Conservation (phyloP, 2,113 vertebrate species). For the Pholis gunnellus region DNA sequence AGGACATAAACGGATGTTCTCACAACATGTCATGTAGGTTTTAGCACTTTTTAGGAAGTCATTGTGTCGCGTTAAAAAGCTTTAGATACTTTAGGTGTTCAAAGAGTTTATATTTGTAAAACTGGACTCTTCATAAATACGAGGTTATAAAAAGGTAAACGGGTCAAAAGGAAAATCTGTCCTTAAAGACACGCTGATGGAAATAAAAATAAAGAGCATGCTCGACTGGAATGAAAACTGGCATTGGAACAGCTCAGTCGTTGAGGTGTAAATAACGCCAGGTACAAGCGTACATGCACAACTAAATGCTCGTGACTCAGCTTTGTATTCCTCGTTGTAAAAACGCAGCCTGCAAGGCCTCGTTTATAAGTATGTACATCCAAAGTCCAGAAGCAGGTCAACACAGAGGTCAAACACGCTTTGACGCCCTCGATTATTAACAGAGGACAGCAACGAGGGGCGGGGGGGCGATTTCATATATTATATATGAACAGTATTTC, state of each 20-base stretch:
- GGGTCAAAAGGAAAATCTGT: neutral
- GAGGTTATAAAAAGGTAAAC: neutral
- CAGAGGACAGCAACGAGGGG: neutral
- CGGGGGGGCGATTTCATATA: neutral
- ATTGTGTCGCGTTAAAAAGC: neutral
- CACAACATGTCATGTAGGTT: constrained; percentile 20
- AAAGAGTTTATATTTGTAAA: constrained; percentile 4
- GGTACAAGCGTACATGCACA: constrained; percentile 49
- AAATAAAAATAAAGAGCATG: constrained; percentile 17
- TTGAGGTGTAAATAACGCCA: constrained; percentile 24
- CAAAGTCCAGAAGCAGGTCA: constrained; percentile 47
- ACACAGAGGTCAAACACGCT: constrained; percentile 24
- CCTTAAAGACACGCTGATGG: neutral
- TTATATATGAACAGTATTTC: neutral
- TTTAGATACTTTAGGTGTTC: neutral
- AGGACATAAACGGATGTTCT: constrained; percentile 43
- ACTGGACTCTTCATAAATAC: neutral
- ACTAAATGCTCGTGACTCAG: constrained; percentile 21
- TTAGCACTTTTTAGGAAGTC: constrained; percentile 31
- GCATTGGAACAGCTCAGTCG: neutral
- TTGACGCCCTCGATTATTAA: neutral
- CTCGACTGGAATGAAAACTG: constrained; percentile 49
- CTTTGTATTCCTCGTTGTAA: constrained; percentile 9
- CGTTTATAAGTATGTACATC: constrained; percentile 69
- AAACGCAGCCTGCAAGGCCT: constrained; percentile 5